phyloP scores from a whole-genome alignment of 2,797 vertebrate genomes.

The Alauda arvensis region DNA sequence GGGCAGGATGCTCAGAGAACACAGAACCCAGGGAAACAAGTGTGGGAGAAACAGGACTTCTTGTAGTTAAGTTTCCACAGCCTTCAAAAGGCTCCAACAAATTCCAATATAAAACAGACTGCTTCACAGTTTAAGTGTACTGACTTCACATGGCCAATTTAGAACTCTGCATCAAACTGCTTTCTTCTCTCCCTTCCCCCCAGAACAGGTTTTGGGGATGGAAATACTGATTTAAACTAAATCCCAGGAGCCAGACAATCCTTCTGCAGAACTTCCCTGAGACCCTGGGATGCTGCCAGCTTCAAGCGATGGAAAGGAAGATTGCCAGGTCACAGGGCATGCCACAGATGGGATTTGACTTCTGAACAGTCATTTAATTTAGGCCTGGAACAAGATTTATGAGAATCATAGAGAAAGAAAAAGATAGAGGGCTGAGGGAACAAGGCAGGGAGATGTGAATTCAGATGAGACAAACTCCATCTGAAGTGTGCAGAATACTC shows the following conservation, averaged over 20 bases:
- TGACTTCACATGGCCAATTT: not conserved
- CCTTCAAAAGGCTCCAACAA: not conserved
- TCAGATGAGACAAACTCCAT: not conserved
- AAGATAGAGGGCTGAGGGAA: not conserved
- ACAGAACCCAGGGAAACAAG: not conserved
- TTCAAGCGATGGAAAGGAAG: constrained; percentile 22
- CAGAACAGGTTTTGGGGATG: constrained; percentile 6
- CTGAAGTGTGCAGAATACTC: not conserved
- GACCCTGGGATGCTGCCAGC: constrained; percentile 25
- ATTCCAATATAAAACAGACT: constrained; percentile 1
- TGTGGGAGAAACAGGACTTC: not conserved
- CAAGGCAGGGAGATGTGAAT: constrained; percentile 1
- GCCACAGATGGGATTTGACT: constrained; percentile 50
- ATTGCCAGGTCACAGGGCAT: constrained; percentile 55
- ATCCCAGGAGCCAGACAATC: constrained; percentile 49
- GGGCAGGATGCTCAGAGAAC: not conserved
- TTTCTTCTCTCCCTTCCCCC: not conserved
- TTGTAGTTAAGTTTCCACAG: not conserved
- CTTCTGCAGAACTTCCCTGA: constrained; percentile 49
- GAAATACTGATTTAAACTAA: constrained; percentile 50
- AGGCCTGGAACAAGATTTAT: constrained; percentile 37
- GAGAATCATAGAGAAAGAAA: constrained; percentile 25
- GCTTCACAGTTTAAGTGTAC: not conserved
- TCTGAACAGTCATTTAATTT: constrained; percentile 41
- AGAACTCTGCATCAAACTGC: not conserved